phyloP scores from a whole-genome alignment of 2,113 vertebrate genomes.

The Antigone vipio region DNA sequence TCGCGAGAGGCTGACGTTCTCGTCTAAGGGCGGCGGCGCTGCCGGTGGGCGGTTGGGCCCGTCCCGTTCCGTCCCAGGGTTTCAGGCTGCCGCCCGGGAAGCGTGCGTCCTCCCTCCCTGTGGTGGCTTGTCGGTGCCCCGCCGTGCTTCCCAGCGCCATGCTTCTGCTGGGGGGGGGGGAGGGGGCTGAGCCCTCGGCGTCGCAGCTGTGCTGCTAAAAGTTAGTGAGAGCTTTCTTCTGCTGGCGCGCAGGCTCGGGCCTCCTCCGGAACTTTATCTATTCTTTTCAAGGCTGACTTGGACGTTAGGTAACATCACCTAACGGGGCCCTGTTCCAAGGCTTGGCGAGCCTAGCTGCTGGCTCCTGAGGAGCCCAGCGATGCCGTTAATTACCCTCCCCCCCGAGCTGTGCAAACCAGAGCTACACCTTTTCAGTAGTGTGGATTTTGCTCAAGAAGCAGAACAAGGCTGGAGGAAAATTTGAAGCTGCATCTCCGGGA shows the following conservation, averaged over 20 bases:
- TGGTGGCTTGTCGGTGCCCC: neutral
- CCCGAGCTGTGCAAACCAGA: too few relatives aligned
- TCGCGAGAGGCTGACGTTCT: too few relatives aligned
- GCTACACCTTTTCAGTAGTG: accelerated
- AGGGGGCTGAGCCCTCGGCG: accelerated
- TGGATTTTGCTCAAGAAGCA: too few relatives aligned
- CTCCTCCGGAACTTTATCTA: accelerated
- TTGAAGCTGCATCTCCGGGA: accelerated
- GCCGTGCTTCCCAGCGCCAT: neutral
- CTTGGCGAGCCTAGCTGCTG: too few relatives aligned
- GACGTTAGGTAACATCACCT: accelerated
- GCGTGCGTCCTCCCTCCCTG: too few relatives aligned
- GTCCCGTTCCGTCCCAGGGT: too few relatives aligned
- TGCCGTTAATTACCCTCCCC: neutral
- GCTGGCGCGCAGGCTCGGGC: neutral
- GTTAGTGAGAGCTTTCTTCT: neutral
- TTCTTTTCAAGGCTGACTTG: accelerated
- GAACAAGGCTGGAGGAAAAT: accelerated
- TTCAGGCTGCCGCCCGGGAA: neutral
- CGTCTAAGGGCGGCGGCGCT: too few relatives aligned
- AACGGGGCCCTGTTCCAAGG: too few relatives aligned
- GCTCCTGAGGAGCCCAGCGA: neutral
- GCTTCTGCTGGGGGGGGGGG: too few relatives aligned
- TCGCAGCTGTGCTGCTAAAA: accelerated
- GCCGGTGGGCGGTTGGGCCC: too few relatives aligned